These are phyloP conservation scores for Nibea albiflora DNA, from an alignment of 2,113 vertebrate species.

Conservation along the genomic window DNA sequence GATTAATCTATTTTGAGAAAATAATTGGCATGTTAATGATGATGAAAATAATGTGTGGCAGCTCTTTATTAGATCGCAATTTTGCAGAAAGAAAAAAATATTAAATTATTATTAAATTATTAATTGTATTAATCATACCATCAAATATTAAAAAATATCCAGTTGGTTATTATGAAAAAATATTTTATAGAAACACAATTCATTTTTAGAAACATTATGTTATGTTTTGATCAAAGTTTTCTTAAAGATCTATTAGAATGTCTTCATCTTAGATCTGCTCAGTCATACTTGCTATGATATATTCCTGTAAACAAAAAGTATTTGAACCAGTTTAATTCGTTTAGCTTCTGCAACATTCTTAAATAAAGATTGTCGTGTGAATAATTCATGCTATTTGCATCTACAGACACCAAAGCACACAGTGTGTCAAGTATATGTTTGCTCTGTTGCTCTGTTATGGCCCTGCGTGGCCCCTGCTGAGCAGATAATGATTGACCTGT, in stretches of 20 bases:
- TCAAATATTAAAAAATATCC: background rate
- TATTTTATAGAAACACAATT: background rate
- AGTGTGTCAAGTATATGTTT: slow-evolving; percentile 1
- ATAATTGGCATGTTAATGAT: background rate
- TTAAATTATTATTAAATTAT: too few species aligned
- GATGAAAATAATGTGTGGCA: background rate
- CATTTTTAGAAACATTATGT: background rate
- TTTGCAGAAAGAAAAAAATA: background rate
- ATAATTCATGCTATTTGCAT: background rate
- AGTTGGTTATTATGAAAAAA: background rate
- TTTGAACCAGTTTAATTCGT: background rate
- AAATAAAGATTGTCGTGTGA: background rate
- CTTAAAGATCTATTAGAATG: background rate
- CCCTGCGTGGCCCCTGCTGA: slow-evolving; percentile 30
- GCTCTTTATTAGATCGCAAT: background rate
- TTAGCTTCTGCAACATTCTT: background rate
- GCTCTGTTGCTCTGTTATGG: slow-evolving; percentile 11
- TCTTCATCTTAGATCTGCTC: background rate
- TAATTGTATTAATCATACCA: background rate
- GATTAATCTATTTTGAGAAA: background rate
- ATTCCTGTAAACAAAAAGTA: background rate
- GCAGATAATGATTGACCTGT: slow-evolving; percentile 56
- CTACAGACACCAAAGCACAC: background rate
- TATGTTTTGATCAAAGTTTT: background rate
- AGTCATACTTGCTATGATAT: background rate